Base-by-base conservation (phyloP, 2,797 vertebrate genomes). In the Sebastes baramenuke region DNA sequence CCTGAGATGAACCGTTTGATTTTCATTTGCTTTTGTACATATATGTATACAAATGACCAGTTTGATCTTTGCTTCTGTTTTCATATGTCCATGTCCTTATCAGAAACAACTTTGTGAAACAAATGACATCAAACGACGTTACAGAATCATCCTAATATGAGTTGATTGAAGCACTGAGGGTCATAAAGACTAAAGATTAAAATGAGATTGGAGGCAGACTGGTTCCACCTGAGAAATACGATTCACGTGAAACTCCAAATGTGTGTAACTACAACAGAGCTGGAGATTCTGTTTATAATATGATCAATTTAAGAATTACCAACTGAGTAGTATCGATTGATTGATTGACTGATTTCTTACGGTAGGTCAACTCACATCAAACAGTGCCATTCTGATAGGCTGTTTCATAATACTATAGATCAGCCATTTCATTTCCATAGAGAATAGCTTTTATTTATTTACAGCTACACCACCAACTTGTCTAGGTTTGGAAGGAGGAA, bases 1-100 rank as follows among this genome's bases (percentile, higher is more conserved):
- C 93, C 95, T 96, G 93, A 92, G 85, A 91, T 90, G 82, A 82
- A 83, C 79, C 58, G 4, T 70, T 66, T 55, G 42, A 60, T 73
- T 82, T 67, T 78, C 34, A 55, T 82, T 75, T 75, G 27, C 69
- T 73, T 49, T 46, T 79, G 79, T 90, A 82, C 73, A 84, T 82
- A 84, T 81, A 68, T 83, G 70, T 85, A 81, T 60, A 74, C 64
- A 81, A 72, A 82, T 80, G 14, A 84, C 27, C 14, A 32, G 24
- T 79, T 49, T 75, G 56, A 67, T 81, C 55, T 61, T 72, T 64
- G 78, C 34, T 79, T 72, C 27, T 52, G 56, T 80, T 82, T 89
- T 72, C 60, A 79, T 58, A 6, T 59, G 67, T 64, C 60, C 72
- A 60, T 66, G 61, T 74, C 55, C 61, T 80, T 24, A 14, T 72